A percentile compares a stretch with the other conserved stretches of the same genome.
These are phyloP conservation scores for Corythornis vintsioides DNA, from an alignment of 2,113 vertebrate genomes.

Conservation along the genomic window DNA sequence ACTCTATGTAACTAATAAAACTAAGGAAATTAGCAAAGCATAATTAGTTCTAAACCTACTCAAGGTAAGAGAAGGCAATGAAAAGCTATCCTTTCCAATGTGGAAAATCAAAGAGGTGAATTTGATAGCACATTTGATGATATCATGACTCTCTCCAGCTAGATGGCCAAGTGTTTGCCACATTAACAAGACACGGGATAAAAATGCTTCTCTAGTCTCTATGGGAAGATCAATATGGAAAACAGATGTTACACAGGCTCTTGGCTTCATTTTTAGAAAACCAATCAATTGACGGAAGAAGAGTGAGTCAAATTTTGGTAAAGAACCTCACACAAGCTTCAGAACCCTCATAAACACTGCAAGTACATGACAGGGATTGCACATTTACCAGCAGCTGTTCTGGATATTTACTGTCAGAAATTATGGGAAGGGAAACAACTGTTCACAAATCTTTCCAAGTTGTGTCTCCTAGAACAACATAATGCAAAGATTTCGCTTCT, in stretches of 20 bases:
- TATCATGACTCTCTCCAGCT: slow-evolving; percentile 73
- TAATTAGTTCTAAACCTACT: slow-evolving; percentile 35
- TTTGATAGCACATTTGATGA: slow-evolving; percentile 69
- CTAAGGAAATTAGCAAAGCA: slow-evolving; percentile 4
- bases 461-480: slow-evolving; percentile 41
- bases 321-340: slow-evolving; percentile 22
- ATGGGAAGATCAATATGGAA: slow-evolving; percentile 72
- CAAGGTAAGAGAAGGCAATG: slow-evolving; percentile 33
- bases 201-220: slow-evolving; percentile 70
- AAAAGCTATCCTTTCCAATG: slow-evolving; percentile 54
- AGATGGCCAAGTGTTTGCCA: slow-evolving; percentile 66
- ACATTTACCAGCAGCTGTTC: slow-evolving; percentile 11
- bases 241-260: slow-evolving; percentile 17
- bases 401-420: slow-evolving; percentile 26
- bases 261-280: slow-evolving; percentile 48
- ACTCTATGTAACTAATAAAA: slow-evolving; percentile 44
- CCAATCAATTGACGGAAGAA: slow-evolving; percentile 32
- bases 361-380: neutral
- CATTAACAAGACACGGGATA: slow-evolving; percentile 70
- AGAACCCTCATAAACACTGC: slow-evolving; percentile 27
- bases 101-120: slow-evolving; percentile 53
- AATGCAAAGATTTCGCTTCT: slow-evolving; percentile 22
- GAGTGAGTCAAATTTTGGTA: slow-evolving; percentile 10
- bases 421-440: slow-evolving; percentile 20
- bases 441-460: slow-evolving; percentile 40